A percentile compares a stretch with the other conserved stretches of the same genome.
phyloP scores from a whole-genome alignment of 2,797 vertebrate genomes.

The Anolis apletophallus region DNA sequence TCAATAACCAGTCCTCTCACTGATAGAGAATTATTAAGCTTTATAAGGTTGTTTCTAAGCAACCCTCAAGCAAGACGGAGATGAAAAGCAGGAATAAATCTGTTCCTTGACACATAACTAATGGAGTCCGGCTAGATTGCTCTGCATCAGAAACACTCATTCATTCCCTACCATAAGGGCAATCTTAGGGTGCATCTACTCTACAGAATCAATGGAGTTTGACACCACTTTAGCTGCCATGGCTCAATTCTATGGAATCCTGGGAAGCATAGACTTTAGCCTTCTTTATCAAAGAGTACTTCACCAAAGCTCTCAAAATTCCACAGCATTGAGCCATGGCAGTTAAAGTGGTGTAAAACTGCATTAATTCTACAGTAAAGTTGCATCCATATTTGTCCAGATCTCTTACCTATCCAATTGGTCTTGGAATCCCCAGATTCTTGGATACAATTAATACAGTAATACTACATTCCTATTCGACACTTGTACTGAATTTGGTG shows the following conservation, averaged over 20 bases:
- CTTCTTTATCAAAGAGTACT: too few species aligned
- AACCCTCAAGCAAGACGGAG: slow-evolving; percentile 59
- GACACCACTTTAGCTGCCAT: too few species aligned
- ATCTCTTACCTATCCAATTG: too few species aligned
- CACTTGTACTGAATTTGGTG: neutral
- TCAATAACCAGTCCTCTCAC: slow-evolving; percentile 67
- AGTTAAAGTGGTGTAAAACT: too few species aligned
- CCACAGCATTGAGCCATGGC: too few species aligned
- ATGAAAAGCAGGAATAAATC: slow-evolving; percentile 46
- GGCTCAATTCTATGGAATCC: too few species aligned
- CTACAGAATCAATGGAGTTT: too few species aligned
- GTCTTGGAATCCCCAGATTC: neutral
- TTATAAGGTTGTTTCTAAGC: slow-evolving; percentile 61
- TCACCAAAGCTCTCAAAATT: too few species aligned
- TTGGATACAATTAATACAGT: neutral
- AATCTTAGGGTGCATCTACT: slow-evolving; percentile 24
- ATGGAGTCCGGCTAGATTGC: slow-evolving; percentile 59
- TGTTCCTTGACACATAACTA: slow-evolving; percentile 64
- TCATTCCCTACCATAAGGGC: slow-evolving; percentile 35
- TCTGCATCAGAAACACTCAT: slow-evolving; percentile 38
- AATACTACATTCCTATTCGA: neutral
- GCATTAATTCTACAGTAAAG: too few species aligned
- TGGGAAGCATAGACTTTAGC: too few species aligned
- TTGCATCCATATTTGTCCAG: too few species aligned
- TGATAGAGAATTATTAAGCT: slow-evolving; percentile 66